A percentile compares a stretch with the other conserved stretches of the same genome.
phyloP scores from a whole-genome alignment of 2,797 vertebrate species.

The Loriculus beryllinus region DNA sequence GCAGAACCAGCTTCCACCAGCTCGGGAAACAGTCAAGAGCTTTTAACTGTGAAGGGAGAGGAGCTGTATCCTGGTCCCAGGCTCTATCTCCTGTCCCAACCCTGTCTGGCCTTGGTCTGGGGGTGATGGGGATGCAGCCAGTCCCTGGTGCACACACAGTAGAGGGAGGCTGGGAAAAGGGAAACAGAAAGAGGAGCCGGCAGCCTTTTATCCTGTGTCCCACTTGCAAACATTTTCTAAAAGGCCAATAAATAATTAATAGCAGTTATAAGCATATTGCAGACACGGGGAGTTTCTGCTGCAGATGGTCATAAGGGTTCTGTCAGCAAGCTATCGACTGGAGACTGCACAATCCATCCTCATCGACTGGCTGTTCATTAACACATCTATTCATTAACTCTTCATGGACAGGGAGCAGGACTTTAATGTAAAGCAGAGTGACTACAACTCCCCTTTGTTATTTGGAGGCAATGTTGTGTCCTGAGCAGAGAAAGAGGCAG shows the following conservation, averaged over 20 bases:
- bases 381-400: background rate
- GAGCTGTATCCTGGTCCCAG: accelerated
- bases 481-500: background rate
- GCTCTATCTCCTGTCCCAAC: accelerated
- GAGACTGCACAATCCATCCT: background rate
- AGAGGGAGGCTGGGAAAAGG: background rate
- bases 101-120: accelerated
- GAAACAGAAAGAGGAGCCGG: background rate
- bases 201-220: background rate
- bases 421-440: accelerated
- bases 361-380: background rate
- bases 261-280: background rate
- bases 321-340: background rate
- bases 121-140: background rate
- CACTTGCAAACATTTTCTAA: background rate
- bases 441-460: background rate
- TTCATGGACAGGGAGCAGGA: accelerated
- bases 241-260: conserved; percentile 19
- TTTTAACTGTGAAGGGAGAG: background rate
- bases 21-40: background rate
- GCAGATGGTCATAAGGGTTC: background rate
- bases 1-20: background rate
- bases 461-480: background rate
- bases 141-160: accelerated
- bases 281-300: background rate